A percentile compares a stretch with the other conserved stretches of the same genome.
Evolutionary conservation across 1,140 invertebrate species (phyloP).

Genomic region (Hylaeus volcanicus): DNA sequence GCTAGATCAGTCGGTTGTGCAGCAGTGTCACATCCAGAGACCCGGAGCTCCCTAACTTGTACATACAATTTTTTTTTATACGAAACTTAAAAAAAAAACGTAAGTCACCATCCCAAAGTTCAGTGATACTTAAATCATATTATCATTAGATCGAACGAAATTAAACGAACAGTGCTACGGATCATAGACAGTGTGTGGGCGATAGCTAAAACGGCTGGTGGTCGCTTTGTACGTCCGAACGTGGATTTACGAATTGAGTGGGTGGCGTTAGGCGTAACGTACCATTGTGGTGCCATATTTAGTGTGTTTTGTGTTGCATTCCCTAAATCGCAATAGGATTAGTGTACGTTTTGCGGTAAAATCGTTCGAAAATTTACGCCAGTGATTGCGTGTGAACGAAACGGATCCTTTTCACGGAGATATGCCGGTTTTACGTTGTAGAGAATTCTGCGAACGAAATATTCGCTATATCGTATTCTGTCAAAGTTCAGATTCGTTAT

Average conservation of each 20-base stretch:
- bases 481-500: background rate
- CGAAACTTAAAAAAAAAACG: conserved; percentile 61
- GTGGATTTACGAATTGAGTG: conserved; percentile 42
- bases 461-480: background rate
- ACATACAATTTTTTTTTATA: conserved; percentile 72
- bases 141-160: background rate
- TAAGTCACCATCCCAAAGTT: conserved; percentile 61
- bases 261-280: conserved; percentile 21
- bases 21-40: conserved; percentile 55
- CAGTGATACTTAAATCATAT: conserved; percentile 22
- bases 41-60: conserved; percentile 64
- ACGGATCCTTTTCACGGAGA: background rate
- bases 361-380: background rate
- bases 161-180: conserved; percentile 6
- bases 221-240: background rate
- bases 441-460: background rate
- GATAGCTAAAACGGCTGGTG: conserved; percentile 31
- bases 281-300: conserved; percentile 33
- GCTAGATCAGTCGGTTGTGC: conserved; percentile 65
- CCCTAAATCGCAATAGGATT: background rate
- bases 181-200: conserved; percentile 32
- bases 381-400: background rate
- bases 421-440: background rate
- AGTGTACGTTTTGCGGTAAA: background rate
- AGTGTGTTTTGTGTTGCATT: conserved; percentile 31